These are phyloP conservation scores for Proteles cristata DNA, from an alignment of 2,113 vertebrate genomes.

Conservation along the genomic window DNA sequence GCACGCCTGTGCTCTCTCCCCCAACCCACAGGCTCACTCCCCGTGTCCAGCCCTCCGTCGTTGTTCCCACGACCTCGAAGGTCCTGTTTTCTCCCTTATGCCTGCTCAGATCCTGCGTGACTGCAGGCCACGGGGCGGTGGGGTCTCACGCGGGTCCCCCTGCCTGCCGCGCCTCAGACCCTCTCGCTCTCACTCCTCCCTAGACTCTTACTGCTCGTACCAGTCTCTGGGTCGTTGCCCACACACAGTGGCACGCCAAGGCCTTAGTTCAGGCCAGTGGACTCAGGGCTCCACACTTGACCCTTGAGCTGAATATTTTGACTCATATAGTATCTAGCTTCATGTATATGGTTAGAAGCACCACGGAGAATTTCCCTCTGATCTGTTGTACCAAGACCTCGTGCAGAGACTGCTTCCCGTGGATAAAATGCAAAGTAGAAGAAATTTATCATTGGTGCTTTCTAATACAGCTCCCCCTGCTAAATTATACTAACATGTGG, in stretches of 20 bases:
- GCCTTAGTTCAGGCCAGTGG: neutral
- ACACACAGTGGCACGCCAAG: too few relatives aligned
- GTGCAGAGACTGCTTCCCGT: neutral
- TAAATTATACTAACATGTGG: neutral
- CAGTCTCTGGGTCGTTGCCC: accelerated
- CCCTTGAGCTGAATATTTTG: neutral
- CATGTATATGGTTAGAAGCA: neutral
- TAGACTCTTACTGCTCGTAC: neutral
- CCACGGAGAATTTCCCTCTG: neutral
- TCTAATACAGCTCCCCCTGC: neutral
- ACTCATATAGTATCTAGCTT: neutral
- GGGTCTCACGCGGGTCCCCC: neutral
- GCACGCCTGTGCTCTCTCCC: slow-evolving; percentile 67
- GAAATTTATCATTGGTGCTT: neutral
- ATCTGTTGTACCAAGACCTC: neutral
- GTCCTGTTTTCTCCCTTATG: slow-evolving; percentile 8
- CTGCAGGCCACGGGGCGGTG: neutral
- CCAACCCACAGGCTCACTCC: slow-evolving; percentile 52
- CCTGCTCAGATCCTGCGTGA: neutral
- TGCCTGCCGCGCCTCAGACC: neutral
- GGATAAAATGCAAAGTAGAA: neutral
- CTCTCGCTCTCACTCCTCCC: neutral
- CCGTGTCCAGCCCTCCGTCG: neutral
- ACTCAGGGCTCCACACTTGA: neutral
- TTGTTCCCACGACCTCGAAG: slow-evolving; percentile 51